Conservation (phyloP, 1,140 invertebrate genomes). For the Drosophila nebulosa region DNA sequence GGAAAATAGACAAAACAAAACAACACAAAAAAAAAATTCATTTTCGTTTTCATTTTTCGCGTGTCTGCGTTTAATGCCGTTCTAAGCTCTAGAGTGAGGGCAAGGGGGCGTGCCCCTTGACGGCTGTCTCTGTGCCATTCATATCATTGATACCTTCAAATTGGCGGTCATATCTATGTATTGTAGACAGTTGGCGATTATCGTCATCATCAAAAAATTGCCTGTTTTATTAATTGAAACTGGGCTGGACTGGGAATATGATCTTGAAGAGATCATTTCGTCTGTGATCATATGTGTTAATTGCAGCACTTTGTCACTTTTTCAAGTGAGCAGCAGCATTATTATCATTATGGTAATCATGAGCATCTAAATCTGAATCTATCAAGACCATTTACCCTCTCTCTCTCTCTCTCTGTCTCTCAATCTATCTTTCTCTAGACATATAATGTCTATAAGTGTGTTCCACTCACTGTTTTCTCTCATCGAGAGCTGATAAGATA, state of each 20-base stretch:
- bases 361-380: slow-evolving; percentile 21
- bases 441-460: slow-evolving; percentile 1
- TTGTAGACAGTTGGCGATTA: slow-evolving; percentile 30
- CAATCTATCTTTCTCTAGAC: neutral
- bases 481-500: slow-evolving; percentile 30
- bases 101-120: neutral
- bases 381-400: neutral
- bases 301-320: slow-evolving; percentile 60
- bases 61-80: slow-evolving; percentile 17
- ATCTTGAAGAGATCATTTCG: slow-evolving; percentile 1
- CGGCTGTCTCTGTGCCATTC: neutral
- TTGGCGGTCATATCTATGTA: slow-evolving; percentile 14
- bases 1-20: too few species aligned
- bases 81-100: neutral
- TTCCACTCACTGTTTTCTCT: slow-evolving; percentile 1
- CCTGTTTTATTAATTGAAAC: slow-evolving; percentile 40
- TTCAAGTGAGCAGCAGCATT: slow-evolving; percentile 37
- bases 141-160: slow-evolving; percentile 8
- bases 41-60: slow-evolving; percentile 47
- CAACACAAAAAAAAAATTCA: slow-evolving; percentile 3
- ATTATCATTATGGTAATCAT: neutral
- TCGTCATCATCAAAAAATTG: slow-evolving; percentile 21
- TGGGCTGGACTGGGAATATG: slow-evolving; percentile 12
- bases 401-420: slow-evolving; percentile 10
- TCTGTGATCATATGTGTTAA: slow-evolving; percentile 55